Evolutionary conservation across 1,140 invertebrate genomes (phyloP).

Genomic region (Papilio helenus): DNA sequence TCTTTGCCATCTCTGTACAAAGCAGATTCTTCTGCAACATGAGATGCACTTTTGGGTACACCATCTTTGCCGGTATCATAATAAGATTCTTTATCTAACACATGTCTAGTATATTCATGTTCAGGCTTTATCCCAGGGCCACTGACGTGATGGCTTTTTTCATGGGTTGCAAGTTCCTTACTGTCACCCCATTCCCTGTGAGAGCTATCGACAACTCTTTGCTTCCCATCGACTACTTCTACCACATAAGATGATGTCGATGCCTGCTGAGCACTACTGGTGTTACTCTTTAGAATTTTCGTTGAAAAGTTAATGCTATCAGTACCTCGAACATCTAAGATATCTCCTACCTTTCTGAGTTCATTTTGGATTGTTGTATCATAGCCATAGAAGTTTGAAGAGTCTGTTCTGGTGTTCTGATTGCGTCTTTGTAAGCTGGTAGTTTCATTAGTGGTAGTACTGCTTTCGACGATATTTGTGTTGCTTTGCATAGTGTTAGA

Average conservation of each 20-base stretch:
- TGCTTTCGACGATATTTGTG: slow-evolving; percentile 39
- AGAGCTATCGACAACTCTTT: slow-evolving; percentile 82
- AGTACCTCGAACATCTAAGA: slow-evolving; percentile 67
- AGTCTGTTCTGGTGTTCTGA: slow-evolving; percentile 66
- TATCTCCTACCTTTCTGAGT: slow-evolving; percentile 72
- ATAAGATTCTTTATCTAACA: slow-evolving; percentile 80
- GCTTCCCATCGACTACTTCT: slow-evolving; percentile 84
- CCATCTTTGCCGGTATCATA: slow-evolving; percentile 84
- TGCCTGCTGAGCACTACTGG: slow-evolving; percentile 78
- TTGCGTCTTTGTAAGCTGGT: slow-evolving; percentile 54
- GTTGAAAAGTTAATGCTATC: slow-evolving; percentile 74
- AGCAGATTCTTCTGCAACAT: slow-evolving; percentile 72
- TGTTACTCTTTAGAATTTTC: slow-evolving; percentile 78
- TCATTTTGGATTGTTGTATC: slow-evolving; percentile 74
- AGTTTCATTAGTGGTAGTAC: slow-evolving; percentile 47
- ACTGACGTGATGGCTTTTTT: slow-evolving; percentile 75
- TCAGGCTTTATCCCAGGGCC: slow-evolving; percentile 82
- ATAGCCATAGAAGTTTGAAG: slow-evolving; percentile 77
- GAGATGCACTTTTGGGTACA: slow-evolving; percentile 70
- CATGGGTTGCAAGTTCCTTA: slow-evolving; percentile 80
- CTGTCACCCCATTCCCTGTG: slow-evolving; percentile 83
- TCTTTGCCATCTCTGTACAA: slow-evolving; percentile 76
- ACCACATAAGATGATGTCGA: slow-evolving; percentile 83
- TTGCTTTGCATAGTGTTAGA: slow-evolving; percentile 26
- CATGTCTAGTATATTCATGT: slow-evolving; percentile 82